Evolutionary conservation across 1,140 invertebrate genomes (phyloP), one percentile per base, ranked within the genome.

Genomic region (Hirudo medicinalis): DNA sequence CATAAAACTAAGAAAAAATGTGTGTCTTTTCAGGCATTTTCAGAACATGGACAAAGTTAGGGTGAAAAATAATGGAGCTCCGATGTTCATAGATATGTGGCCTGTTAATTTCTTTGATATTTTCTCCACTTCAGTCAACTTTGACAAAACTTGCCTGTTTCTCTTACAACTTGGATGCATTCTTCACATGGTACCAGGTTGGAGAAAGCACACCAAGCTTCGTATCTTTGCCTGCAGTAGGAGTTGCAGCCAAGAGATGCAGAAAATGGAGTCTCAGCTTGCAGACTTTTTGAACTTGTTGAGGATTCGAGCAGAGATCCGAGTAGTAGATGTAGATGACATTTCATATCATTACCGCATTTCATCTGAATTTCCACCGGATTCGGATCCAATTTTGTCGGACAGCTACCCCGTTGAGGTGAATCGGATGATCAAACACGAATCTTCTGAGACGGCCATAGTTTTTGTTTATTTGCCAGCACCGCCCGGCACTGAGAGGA

Each of bases 111-210:
- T 83, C 25, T 80, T 83, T 75, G 76, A 77, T 53, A 13, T 32
- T 22, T 80, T 80, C 2, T 76, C 79, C 32, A 79, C 78, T 25
- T 76, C 79, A 15, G 80, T 76, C 68, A 79, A 77, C 70, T 79
- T 83, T 88, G 76, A 92, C 88, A 55, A 92, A 88, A 75, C 84
- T 36, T 85, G 83, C 72, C 84, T 98, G 68, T 99, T 99, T 81
- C 90, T 97, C 85, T 87, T 99, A 77, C 96, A 99, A 82, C 80
- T 99, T 67, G 93, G 94, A 1, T 97, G 94, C 76, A 96, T 99
- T 72, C 87, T 97, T 22, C 91, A 94, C 76, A 99, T 98, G 89
- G 80, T 83, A 29, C 75, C 78, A 19, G 78, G 80, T 70, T 86
- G 88, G 77, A 94, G 91, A 88, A 89, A 88, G 77, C 87, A 87